Base-by-base conservation (phyloP, 2,113 vertebrate species). In the Melanostigma gelatinosum region DNA sequence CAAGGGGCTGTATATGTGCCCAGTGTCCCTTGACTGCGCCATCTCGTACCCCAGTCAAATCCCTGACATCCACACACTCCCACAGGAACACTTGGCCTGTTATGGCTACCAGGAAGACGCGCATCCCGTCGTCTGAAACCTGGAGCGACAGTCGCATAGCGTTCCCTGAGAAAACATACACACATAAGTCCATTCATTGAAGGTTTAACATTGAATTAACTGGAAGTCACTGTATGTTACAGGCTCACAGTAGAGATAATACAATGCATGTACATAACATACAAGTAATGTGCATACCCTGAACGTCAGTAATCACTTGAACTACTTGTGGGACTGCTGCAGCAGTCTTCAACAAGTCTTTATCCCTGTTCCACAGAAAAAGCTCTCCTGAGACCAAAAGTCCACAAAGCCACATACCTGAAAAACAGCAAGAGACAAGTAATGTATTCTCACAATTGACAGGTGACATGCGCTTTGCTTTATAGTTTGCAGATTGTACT, bases 301-400 rank as follows among this genome's bases (percentile, higher is more conserved):
- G 91, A 76, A 79, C 75, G 55, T 87, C 82, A 73, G 87, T 87
- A 65, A 95, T 88, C 24, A 95, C 71, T 27, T 95, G 91, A 69
- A 89, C 88, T 66, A 96, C 91, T 68, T 96, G 95, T 80, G 95
- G 90, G 0, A 93, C 81, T 6, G 95, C 87, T 58, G 95, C 86
- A 22, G 96, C 85, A 13, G 83, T 96, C 93, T 96, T 98, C 70
- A 98, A 88, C 67, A 77, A 94, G 86, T 99, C 96, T 54, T 91
- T 94, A 87, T 99, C 98, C 88, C 95, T 97, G 94, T 97, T 96
- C 98, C 98, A 99, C 78, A 99, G 93, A 89, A 99, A 98, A 0
- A 99, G 73, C 22, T 98, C 96, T 77, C 97, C 98, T 15, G 97
- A 95, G 68, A 76, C 50, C 76, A 99, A 91, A 36, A 98, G 32